Conservation (phyloP, 2,888 invertebrate genomes). For the Agonopterix heracliana region DNA sequence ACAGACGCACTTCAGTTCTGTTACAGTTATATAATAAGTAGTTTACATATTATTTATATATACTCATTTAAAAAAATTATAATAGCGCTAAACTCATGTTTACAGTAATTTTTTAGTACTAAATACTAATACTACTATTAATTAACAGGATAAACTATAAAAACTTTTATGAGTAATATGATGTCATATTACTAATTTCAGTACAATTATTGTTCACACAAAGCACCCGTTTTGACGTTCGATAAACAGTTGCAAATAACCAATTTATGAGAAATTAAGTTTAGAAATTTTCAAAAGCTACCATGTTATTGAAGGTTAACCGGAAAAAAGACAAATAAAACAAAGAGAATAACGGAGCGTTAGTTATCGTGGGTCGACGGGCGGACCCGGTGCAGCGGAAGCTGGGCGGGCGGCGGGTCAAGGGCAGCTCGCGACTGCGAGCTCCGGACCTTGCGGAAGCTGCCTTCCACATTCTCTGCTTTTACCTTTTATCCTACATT, state of each 20-base stretch:
- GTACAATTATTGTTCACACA: too few species aligned
- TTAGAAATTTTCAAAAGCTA: background rate
- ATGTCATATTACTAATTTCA: too few species aligned
- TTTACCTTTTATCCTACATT: conserved; percentile 21
- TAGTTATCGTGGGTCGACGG: conserved; percentile 16
- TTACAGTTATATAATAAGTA: too few species aligned
- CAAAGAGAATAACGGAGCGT: conserved; percentile 17
- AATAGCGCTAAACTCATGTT: too few species aligned
- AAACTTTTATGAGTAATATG: too few species aligned
- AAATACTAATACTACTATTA: too few species aligned
- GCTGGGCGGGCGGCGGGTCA: conserved; percentile 38
- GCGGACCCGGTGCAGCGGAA: conserved; percentile 34
- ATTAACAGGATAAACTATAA: too few species aligned
- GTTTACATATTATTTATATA: too few species aligned
- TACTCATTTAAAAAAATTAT: too few species aligned
- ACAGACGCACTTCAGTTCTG: too few species aligned
- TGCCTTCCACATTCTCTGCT: conserved; percentile 29
- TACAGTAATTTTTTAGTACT: too few species aligned
- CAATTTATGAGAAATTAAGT: background rate
- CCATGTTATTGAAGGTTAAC: background rate
- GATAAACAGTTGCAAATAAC: background rate
- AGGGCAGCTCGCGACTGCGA: conserved; percentile 33
- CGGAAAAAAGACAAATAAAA: conserved; percentile 10
- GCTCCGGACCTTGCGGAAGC: conserved; percentile 16
- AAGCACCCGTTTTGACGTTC: too few species aligned